Percentiles rank a stretch among this genome's conserved stretches.
Conservation (phyloP, 2,113 vertebrate genomes). For the Saccopteryx bilineata region DNA sequence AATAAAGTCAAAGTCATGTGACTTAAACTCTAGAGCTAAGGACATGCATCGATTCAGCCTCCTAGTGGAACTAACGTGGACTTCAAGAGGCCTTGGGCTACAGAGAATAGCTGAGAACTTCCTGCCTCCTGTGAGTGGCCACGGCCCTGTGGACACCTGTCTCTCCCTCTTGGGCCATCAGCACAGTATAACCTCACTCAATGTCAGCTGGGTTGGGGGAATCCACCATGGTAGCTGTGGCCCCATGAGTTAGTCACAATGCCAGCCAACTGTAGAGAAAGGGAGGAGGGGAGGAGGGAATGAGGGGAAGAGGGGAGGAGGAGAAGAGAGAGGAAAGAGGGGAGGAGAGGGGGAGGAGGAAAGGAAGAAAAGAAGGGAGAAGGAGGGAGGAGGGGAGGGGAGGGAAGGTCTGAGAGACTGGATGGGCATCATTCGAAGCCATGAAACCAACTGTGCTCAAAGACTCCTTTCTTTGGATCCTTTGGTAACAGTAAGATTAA, state of each 20-base stretch:
- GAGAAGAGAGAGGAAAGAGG: background rate
- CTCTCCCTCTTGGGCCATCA: background rate
- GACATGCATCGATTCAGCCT: background rate
- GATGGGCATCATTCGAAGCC: background rate
- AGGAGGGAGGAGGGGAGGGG: background rate
- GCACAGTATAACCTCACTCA: background rate
- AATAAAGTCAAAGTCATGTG: background rate
- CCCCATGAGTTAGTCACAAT: background rate
- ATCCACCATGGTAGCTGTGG: background rate
- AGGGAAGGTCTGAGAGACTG: background rate
- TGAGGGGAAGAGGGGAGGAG: background rate
- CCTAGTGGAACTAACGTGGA: background rate
- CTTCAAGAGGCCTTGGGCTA: background rate
- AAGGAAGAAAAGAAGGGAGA: background rate
- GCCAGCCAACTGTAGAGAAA: background rate
- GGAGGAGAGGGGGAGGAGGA: background rate
- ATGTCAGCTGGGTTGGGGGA: rapidly evolving
- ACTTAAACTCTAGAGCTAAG: background rate
- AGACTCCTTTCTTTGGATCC: background rate
- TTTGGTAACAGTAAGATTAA: background rate
- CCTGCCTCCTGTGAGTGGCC: rapidly evolving
- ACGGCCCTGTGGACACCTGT: background rate
- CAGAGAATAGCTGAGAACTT: background rate
- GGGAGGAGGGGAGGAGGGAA: background rate
- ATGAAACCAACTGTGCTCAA: background rate